These are phyloP conservation scores for Dynastes grantii DNA, from an alignment of 2,888 invertebrate genomes.

Conservation along the genomic window DNA sequence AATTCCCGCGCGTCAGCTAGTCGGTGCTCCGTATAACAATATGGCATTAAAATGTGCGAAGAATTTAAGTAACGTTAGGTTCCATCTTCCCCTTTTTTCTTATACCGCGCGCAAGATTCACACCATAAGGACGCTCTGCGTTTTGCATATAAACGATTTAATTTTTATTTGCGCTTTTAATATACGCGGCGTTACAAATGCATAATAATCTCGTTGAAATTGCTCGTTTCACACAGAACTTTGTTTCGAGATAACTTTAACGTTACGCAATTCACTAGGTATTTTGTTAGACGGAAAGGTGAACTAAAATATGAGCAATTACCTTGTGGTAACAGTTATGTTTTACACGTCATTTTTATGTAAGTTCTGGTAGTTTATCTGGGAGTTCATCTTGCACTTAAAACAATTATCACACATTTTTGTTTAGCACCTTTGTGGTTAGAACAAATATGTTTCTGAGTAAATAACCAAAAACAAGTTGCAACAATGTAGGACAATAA, in stretches of 20 bases:
- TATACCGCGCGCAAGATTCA: conserved; percentile 31
- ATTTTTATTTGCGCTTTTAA: conserved; percentile 38
- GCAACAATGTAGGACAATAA: too few relatives aligned
- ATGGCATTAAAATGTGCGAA: conserved; percentile 46
- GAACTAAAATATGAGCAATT: conserved; percentile 11
- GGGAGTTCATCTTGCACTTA: conserved; percentile 10
- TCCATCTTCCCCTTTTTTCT: conserved; percentile 35
- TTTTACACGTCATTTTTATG: conserved; percentile 27
- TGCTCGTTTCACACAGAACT: conserved; percentile 31
- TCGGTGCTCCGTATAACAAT: conserved; percentile 43
- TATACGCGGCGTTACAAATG: conserved; percentile 22
- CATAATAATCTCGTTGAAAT: conserved; percentile 30
- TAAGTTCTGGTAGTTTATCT: conserved; percentile 17
- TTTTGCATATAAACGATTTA: conserved; percentile 43
- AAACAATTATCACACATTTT: conserved; percentile 15
- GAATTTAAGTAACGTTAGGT: conserved; percentile 47
- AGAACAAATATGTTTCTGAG: too few relatives aligned
- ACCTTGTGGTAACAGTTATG: neutral
- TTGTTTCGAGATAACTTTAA: conserved; percentile 25
- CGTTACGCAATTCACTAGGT: conserved; percentile 24
- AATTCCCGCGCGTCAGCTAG: conserved; percentile 34
- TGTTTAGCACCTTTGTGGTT: too few relatives aligned
- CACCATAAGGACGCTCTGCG: conserved; percentile 28
- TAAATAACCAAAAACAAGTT: too few relatives aligned
- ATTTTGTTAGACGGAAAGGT: conserved; percentile 13